Evolutionary conservation across 2,888 invertebrate species (phyloP), one percentile per base, ranked within the genome.

Genomic region (Cryptocephalus primarius): DNA sequence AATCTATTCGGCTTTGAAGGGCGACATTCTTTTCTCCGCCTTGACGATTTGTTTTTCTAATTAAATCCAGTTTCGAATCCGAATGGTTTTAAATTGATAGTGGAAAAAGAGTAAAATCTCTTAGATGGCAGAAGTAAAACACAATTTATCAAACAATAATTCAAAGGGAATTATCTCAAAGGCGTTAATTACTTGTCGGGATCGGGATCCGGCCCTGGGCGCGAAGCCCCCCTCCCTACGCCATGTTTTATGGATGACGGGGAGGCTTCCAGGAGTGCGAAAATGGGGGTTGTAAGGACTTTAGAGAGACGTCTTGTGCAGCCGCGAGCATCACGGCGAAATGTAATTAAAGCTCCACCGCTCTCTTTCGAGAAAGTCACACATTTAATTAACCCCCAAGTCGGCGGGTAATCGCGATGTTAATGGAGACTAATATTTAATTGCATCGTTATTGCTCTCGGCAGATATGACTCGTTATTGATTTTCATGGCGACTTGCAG

Each of bases 381-480:
- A 67, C 66, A 68, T 68, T 69, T 69, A 68, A 69, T 69, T 68
- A 68, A 68, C 67, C 66, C 61, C 32, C 9, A 31, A 22, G 42
- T 31, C 60, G 63, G 62, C 60, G 63, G 65, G 65, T 68, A 67
- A 67, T 68, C 65, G 66, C 62, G 58, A 65, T 64, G 67, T 66
- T 68, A 69, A 68, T 67, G 65, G 67, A 65, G 65, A 63, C 64
- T 64, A 66, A 68, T 67, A 66, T 66, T 67, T 66, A 65, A 67
- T 67, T 67, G 65, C 65, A 53, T 60, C 62, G 58, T 65, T 63
- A 61, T 61, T 60, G 59, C 60, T 60, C 55, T 32, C 32, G 43
- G n/a, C 33, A 14, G 11, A 40, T 10, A 40, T 40, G 11, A 36
- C 11, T 4, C 11, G 36, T n/a, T 12, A 36, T 12, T 11, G 36